Percentiles rank a stretch among this genome's conserved stretches.
phyloP scores from a whole-genome alignment of 2,113 vertebrate species.

The Agelaius tricolor region DNA sequence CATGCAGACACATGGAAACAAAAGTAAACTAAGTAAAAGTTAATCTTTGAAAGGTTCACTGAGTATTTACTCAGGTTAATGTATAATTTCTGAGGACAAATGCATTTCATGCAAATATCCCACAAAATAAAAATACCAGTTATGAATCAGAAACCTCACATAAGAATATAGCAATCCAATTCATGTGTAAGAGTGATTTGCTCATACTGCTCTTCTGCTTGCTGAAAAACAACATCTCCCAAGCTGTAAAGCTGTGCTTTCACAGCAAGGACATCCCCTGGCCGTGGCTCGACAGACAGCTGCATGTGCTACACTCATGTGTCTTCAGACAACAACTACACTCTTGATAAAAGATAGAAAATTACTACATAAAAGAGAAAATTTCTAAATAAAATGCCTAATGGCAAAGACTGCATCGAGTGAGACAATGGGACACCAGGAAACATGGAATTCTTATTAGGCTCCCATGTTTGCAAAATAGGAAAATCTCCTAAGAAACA shows the following conservation, averaged over 20 bases:
- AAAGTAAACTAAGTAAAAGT: slow-evolving; percentile 16
- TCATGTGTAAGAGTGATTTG: not conserved
- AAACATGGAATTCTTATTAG: not conserved
- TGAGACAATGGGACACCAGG: not conserved
- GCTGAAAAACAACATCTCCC: not conserved
- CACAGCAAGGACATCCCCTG: not conserved
- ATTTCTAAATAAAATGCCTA: not conserved
- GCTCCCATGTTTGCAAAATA: slow-evolving; percentile 23
- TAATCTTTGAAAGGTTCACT: slow-evolving; percentile 30
- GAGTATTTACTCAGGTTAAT: slow-evolving; percentile 32
- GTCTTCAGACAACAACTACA: not conserved
- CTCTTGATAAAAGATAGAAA: not conserved
- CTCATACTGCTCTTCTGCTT: not conserved
- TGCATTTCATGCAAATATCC: not conserved
- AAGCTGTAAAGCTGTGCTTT: not conserved
- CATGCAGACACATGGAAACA: not conserved
- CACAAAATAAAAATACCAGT: not conserved
- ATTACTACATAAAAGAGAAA: not conserved
- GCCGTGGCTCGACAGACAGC: not conserved
- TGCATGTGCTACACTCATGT: not conserved
- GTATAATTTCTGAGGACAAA: slow-evolving; percentile 11
- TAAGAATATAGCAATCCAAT: not conserved
- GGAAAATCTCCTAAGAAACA: slow-evolving; percentile 45
- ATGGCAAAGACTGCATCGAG: not conserved
- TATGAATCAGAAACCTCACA: not conserved